Percentiles rank a stretch among this genome's conserved stretches.
phyloP scores from a whole-genome alignment of 2,888 invertebrate species.

The Eupithecia centaureata region DNA sequence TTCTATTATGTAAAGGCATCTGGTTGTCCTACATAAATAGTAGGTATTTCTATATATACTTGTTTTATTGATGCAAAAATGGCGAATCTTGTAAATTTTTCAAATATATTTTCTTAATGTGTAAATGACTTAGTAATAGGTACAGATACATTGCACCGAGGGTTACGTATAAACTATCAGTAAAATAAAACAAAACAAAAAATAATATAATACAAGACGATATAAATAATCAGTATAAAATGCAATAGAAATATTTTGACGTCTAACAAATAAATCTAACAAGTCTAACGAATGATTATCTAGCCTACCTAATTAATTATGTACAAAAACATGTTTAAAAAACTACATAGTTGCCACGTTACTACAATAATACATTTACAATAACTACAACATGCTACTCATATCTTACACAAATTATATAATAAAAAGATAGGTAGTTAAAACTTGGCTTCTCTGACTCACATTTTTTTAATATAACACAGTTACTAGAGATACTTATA shows the following conservation, averaged over 20 bases:
- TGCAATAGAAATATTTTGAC: neutral
- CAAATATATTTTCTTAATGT: neutral
- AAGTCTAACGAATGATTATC: neutral
- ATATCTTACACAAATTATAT: neutral
- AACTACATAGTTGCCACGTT: neutral
- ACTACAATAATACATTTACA: neutral
- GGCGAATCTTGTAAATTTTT: neutral
- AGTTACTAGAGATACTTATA: neutral
- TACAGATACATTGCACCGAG: neutral
- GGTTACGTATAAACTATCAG: neutral
- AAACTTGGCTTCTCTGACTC: conserved; percentile 1
- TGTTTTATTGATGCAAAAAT: neutral
- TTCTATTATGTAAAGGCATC: neutral
- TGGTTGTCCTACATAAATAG: neutral
- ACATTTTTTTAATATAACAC: neutral
- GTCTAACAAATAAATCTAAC: neutral
- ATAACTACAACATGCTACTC: neutral
- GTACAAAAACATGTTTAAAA: neutral
- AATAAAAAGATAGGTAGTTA: neutral
- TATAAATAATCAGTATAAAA: neutral
- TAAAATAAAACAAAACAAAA: too few relatives aligned
- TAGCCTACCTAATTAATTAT: neutral
- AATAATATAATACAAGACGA: too few relatives aligned
- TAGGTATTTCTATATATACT: neutral
- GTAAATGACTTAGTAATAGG: neutral